Percentiles rank a stretch among this genome's conserved stretches.
These are phyloP conservation scores for Aphelenchoides fujianensis DNA, from an alignment of 1,140 invertebrate genomes.

Conservation along the genomic window DNA sequence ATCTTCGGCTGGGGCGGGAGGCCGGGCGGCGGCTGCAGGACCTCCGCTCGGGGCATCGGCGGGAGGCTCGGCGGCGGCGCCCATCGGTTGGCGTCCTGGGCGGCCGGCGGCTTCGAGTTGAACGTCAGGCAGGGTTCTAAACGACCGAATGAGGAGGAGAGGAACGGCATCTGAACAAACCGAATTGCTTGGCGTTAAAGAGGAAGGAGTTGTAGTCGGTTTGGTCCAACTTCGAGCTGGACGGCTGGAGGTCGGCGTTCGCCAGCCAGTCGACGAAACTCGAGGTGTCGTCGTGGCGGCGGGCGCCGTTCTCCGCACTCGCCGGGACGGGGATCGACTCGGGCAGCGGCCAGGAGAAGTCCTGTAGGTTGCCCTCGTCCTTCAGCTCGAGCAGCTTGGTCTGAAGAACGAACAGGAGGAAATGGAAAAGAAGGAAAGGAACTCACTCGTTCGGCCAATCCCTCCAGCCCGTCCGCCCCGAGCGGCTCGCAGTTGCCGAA, in stretches of 20 bases:
- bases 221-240: background rate
- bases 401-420: conserved; percentile 13
- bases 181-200: background rate
- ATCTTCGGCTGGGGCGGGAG: background rate
- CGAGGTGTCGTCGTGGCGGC: background rate
- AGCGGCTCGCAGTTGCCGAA: conserved; percentile 28
- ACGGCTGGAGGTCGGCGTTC: background rate
- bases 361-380: background rate
- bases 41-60: too few relatives aligned
- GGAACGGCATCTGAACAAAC: background rate
- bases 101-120: background rate
- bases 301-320: background rate
- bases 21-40: background rate
- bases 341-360: background rate
- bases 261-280: background rate
- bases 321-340: conserved; percentile 8
- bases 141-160: background rate
- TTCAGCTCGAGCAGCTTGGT: conserved; percentile 14
- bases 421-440: conserved; percentile 14
- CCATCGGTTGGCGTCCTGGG: too few relatives aligned
- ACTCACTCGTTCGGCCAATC: conserved; percentile 42
- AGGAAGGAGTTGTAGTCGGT: background rate
- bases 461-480: conserved; percentile 31
- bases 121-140: background rate
- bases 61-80: too few relatives aligned